Conservation (phyloP, 2,888 invertebrate genomes). For the Drymonia ruficornis region DNA sequence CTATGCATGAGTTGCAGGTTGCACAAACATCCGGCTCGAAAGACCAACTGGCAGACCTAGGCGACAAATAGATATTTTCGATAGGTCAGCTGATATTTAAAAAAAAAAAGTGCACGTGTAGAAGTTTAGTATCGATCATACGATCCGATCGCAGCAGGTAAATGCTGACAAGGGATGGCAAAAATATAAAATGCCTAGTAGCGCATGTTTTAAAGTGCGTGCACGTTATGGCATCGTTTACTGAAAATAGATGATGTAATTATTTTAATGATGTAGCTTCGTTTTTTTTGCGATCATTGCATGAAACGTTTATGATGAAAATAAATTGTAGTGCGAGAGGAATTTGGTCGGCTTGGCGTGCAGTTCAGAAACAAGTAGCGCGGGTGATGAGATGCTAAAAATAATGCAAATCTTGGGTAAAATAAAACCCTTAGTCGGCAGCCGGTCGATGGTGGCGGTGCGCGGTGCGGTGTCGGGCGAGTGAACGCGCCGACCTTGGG, state of each 20-base stretch:
- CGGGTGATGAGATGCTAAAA: constrained; percentile 30
- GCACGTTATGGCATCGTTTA: constrained; percentile 22
- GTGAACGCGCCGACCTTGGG: constrained; percentile 81
- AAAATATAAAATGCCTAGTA: constrained; percentile 7
- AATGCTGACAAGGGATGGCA: constrained; percentile 8
- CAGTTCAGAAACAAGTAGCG: constrained; percentile 28
- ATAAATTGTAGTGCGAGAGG: constrained; percentile 20
- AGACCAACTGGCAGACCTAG: constrained; percentile 44
- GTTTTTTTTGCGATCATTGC: constrained; percentile 18
- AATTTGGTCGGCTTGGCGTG: constrained; percentile 22
- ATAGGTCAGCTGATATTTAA: constrained; percentile 40
- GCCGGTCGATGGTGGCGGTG: constrained; percentile 43
- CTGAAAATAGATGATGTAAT: constrained; percentile 21
- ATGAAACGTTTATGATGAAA: constrained; percentile 22
- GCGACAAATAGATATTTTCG: constrained; percentile 49
- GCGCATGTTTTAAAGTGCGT: constrained; percentile 9
- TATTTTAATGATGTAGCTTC: constrained; percentile 12
- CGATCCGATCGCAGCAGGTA: neutral
- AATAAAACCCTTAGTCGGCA: constrained; percentile 46
- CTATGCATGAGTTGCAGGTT: constrained; percentile 73
- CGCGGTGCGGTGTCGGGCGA: constrained; percentile 53
- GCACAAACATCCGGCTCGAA: constrained; percentile 76
- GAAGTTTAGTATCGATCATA: neutral
- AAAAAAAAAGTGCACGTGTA: constrained; percentile 19
- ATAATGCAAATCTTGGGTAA: constrained; percentile 44